Percentiles rank a stretch among this genome's conserved stretches.
Evolutionary conservation across 2,113 vertebrate genomes (phyloP).

Genomic region (Dissostichus mawsoni): DNA sequence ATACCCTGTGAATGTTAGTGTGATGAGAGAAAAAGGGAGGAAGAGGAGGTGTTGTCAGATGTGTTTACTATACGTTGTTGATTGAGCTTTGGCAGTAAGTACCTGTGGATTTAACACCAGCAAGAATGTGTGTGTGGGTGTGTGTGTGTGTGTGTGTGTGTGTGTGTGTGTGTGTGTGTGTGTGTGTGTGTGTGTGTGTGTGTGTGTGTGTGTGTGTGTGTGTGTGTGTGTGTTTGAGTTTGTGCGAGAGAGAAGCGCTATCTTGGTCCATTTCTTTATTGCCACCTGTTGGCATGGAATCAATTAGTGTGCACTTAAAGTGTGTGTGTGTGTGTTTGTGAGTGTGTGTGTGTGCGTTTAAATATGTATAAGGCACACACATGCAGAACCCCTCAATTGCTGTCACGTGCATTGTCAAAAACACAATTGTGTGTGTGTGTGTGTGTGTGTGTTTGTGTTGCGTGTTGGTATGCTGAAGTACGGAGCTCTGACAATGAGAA

Average conservation of each 20-base stretch:
- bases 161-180: neutral
- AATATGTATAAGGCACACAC: constrained; percentile 1
- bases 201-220: neutral
- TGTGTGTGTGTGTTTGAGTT: neutral
- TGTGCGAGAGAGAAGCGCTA: neutral
- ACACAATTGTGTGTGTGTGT: constrained; percentile 27
- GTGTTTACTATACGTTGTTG: constrained; percentile 63
- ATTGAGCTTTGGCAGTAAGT: constrained; percentile 53
- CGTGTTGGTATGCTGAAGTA: constrained; percentile 68
- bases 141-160: neutral
- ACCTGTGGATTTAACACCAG: constrained; percentile 54
- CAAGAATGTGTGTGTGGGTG: neutral
- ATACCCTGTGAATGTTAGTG: neutral
- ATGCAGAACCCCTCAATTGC: neutral
- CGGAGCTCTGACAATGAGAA: constrained; percentile 69
- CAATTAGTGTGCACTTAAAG: neutral
- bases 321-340: constrained; percentile 13
- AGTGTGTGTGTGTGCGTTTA: neutral
- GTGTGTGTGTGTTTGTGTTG: constrained; percentile 4
- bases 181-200: neutral
- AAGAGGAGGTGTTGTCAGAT: constrained; percentile 39
- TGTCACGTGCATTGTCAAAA: constrained; percentile 1
- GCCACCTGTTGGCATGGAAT: constrained; percentile 60
- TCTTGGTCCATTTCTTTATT: constrained; percentile 6
- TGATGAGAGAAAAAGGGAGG: neutral